Percentiles rank a stretch among this genome's conserved stretches.
Conservation (phyloP, 2,113 vertebrate species). For the Onychostruthus taczanowskii region DNA sequence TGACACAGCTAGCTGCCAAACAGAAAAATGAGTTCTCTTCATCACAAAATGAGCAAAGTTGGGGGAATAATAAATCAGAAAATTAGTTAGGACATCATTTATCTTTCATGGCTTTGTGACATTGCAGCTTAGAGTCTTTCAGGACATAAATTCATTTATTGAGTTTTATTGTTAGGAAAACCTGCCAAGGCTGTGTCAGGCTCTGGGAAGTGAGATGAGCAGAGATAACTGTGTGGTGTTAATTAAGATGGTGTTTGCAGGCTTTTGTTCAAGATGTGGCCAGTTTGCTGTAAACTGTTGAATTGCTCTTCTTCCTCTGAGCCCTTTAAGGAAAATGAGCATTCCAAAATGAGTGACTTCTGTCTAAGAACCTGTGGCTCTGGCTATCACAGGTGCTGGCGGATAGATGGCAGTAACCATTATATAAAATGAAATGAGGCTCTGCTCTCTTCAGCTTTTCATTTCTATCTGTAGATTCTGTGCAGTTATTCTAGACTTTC, state of each 20-base stretch:
- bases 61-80: slow-evolving; percentile 73
- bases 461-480: background rate
- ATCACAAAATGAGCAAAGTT: slow-evolving; percentile 53
- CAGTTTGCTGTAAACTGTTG: slow-evolving; percentile 10
- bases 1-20: slow-evolving; percentile 59
- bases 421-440: background rate
- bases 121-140: slow-evolving; percentile 14
- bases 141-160: slow-evolving; percentile 63
- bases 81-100: slow-evolving; percentile 77
- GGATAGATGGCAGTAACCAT: background rate
- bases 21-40: slow-evolving; percentile 70
- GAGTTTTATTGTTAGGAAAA: slow-evolving; percentile 59
- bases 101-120: slow-evolving; percentile 56
- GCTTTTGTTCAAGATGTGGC: background rate
- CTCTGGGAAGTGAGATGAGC: background rate
- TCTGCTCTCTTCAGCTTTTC: background rate
- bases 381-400: background rate
- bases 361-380: background rate
- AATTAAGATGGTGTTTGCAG: slow-evolving; percentile 37
- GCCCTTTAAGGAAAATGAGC: background rate
- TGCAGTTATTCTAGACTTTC: background rate
- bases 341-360: background rate
- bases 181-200: slow-evolving; percentile 29
- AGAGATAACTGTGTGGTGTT: slow-evolving; percentile 31
- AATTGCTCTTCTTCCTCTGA: background rate